Base-by-base conservation (phyloP, 2,113 vertebrate genomes). In the Gymnocephalus cernua region DNA sequence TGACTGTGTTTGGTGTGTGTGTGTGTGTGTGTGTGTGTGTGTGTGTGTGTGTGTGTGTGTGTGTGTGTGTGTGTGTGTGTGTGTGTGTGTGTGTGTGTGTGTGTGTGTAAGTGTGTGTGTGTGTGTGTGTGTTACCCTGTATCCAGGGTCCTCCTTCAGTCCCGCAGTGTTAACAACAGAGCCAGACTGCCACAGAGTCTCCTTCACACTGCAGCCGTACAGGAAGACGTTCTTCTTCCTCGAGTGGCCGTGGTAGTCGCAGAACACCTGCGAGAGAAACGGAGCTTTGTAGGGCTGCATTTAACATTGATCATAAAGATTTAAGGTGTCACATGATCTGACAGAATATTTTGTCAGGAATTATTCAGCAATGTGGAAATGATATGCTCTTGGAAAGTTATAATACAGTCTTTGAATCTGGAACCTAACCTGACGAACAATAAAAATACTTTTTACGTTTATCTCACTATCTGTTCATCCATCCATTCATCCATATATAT, bases 181-280 rank as follows among this genome's bases (percentile, higher is more conserved):
- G 4, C 92, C 95, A 19, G 96, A 96, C 87, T 98, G 96, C 97
- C 97, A 97, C 25, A 99, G 83, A 1, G 97, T 98, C 92, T 98
- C 98, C 82, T 98, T 97, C 41, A 97, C 80, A 77, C 97, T 98
- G 81, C 97, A 99, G 69, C 97, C 98, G 3, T 99, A 99, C 58
- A 99, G 92, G 69, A 99, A 99, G 0, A 97, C 95, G 0, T 99
- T 98, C 84, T 99, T 99, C 91, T 96, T 97, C 78, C 97, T 96
- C 0, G 98, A 98, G 91, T 99, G 98, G 3, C 98, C 98, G 0
- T 99, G 98, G 83, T 97, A 98, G 86, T 99, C 98, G 86, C 98
- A 99, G 93, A 97, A 99, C 48, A 99, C 97, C 98, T 99, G 10
- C 11, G 18, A 61, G 12, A 44, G 50, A 51, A 21, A 47, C 1